phyloP scores from a whole-genome alignment of 2,888 invertebrate genomes.

The Mesodorylaimus sp. region DNA sequence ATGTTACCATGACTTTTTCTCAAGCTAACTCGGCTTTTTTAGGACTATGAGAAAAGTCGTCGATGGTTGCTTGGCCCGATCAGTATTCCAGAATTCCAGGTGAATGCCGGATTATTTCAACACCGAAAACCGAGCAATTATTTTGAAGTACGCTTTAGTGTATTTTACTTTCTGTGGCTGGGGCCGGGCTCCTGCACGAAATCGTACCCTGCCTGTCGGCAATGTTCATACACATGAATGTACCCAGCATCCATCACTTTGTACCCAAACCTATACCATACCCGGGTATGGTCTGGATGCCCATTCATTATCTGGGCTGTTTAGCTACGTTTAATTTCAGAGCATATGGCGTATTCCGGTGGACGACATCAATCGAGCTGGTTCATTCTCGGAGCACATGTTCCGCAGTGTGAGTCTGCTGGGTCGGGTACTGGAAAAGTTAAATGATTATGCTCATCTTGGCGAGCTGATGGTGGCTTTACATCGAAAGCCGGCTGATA shows the following conservation, averaged over 20 bases:
- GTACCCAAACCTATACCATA: too few relatives aligned
- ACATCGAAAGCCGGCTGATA: neutral
- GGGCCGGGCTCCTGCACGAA: too few relatives aligned
- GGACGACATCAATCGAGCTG: slow-evolving; percentile 71
- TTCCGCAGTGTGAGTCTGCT: slow-evolving; percentile 60
- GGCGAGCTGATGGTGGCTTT: neutral
- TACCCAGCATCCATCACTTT: too few relatives aligned
- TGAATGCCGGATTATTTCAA: neutral
- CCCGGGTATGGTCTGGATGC: too few relatives aligned
- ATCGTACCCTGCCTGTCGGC: too few relatives aligned
- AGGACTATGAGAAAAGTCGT: neutral
- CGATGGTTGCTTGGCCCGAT: neutral
- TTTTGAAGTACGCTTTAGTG: neutral
- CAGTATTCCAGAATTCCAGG: too few relatives aligned
- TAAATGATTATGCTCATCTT: slow-evolving; percentile 57
- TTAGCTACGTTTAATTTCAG: too few relatives aligned
- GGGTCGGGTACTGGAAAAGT: slow-evolving; percentile 57
- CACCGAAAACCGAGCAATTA: neutral
- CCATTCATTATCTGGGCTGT: too few relatives aligned
- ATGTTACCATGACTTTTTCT: neutral
- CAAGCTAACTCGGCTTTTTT: neutral
- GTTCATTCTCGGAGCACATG: slow-evolving; percentile 77
- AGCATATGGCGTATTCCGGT: slow-evolving; percentile 79
- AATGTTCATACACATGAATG: too few relatives aligned
- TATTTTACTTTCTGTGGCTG: too few relatives aligned